Evolutionary conservation across 2,113 vertebrate genomes (phyloP).

Genomic region (Austrofundulus limnaeus): DNA sequence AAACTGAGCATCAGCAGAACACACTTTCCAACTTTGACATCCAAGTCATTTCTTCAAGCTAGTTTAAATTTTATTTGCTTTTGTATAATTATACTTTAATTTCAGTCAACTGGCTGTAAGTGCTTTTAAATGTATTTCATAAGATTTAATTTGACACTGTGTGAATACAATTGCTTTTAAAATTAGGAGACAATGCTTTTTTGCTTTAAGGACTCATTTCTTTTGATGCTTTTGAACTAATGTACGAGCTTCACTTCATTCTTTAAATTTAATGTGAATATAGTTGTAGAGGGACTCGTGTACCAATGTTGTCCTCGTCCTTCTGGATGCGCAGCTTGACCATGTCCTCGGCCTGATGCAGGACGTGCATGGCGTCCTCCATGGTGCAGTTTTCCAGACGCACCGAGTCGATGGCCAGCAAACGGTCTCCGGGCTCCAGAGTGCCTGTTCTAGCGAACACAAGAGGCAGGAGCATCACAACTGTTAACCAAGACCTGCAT

Average conservation of each 20-base stretch:
- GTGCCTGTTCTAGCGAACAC: conserved; percentile 87
- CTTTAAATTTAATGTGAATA: neutral
- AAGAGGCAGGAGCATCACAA: conserved; percentile 41
- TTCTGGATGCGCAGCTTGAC: conserved; percentile 96
- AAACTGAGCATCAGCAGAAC: too few relatives aligned
- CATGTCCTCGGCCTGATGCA: conserved; percentile 94
- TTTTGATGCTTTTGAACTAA: neutral
- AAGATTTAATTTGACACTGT: too few relatives aligned
- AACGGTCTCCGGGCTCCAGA: conserved; percentile 93
- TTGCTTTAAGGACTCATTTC: too few relatives aligned
- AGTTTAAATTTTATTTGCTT: too few relatives aligned
- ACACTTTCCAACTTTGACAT: too few relatives aligned
- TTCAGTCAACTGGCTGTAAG: too few relatives aligned
- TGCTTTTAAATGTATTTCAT: too few relatives aligned
- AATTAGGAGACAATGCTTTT: too few relatives aligned
- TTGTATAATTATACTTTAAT: too few relatives aligned
- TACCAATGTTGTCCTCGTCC: conserved; percentile 97
- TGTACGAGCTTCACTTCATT: neutral
- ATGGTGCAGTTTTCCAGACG: conserved; percentile 93
- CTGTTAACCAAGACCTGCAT: conserved; percentile 29
- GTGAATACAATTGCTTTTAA: too few relatives aligned
- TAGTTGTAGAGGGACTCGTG: neutral
- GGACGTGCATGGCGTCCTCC: conserved; percentile 94
- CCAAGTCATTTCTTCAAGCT: too few relatives aligned
- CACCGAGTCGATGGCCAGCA: conserved; percentile 94